phyloP scores from a whole-genome alignment of 2,113 vertebrate genomes.

The Silurus glanis region DNA sequence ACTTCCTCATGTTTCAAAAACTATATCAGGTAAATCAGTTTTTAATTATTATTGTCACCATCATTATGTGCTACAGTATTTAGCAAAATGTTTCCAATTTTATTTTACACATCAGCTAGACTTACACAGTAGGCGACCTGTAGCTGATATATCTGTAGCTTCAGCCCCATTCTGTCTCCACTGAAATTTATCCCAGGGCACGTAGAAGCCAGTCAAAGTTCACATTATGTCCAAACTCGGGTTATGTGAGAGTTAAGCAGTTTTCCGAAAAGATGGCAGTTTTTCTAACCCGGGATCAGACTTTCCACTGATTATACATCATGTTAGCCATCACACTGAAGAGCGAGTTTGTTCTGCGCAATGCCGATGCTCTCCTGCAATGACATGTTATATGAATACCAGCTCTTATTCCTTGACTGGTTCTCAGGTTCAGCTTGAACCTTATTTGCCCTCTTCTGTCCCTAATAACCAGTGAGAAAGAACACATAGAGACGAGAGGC shows the following conservation, averaged over 20 bases:
- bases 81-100: neutral
- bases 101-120: neutral
- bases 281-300: slow-evolving; percentile 2
- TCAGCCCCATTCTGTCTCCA: neutral
- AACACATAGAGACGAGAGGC: slow-evolving; percentile 12
- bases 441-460: slow-evolving; percentile 35
- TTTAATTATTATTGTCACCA: neutral
- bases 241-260: slow-evolving; percentile 19
- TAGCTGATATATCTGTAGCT: neutral
- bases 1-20: neutral
- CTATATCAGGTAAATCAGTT: neutral
- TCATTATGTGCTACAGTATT: neutral
- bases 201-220: slow-evolving; percentile 12
- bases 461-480: slow-evolving; percentile 43
- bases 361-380: neutral
- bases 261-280: neutral
- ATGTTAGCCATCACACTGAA: neutral
- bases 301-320: neutral
- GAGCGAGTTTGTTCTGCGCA: neutral
- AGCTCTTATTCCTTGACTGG: slow-evolving; percentile 22
- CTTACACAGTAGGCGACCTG: neutral
- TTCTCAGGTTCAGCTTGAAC: slow-evolving; percentile 42
- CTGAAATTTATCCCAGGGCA: slow-evolving; percentile 24
- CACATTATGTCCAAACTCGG: slow-evolving; percentile 12
- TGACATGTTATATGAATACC: slow-evolving; percentile 15